Base-by-base conservation (phyloP, 2,113 vertebrate species). In the Leptobrachium ailaonicum region DNA sequence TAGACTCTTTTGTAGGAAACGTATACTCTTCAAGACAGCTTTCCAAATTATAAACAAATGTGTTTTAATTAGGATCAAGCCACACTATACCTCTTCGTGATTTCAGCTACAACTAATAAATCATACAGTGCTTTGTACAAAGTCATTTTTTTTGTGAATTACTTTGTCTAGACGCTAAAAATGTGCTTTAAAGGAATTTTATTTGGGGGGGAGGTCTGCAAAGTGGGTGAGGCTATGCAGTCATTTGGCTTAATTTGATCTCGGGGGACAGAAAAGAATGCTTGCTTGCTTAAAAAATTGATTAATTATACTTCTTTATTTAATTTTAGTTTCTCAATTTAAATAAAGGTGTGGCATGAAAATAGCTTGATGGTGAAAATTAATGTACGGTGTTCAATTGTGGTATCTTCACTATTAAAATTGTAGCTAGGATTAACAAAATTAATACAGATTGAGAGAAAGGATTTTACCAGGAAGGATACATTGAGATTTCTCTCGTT, bases 141-240 rank as follows among this genome's bases (percentile, higher is more conserved):
- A 64, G 62, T 20, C 4, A n/a, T 60, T 60, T 60, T 64, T 60
- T 64, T 64, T 2, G 3, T 5, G 13, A 64, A 64, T 64, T 64
- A 64, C n/a, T 64, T 64, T 64, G 62, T 64, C 62, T 64, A 64
- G 62, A 64, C 62, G 40, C 62, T 64, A 40, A 64, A 60, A 64
- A 64, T 64, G 2, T 64, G 62, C 62, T 20, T 64, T 6, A 64
- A 64, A 20, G 62, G 62, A 64, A 32, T 7, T 64, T 64, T 64
- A 32, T 32, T 32, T 32, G 20, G 20, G 20, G 20, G 20, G 20
- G 20, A 32, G n/a, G 62, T 5, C 62, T 64, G 62, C 20, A 5
- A 4, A 64, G 62, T 5, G 62, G 62, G 56, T 9, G 56, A 60
- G 56, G 4, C 56, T 60, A 60, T 3, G 11, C 6, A 60, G 56